Evolutionary conservation across 2,797 vertebrate species (phyloP).

Genomic region (Neopelma chrysocephalum): DNA sequence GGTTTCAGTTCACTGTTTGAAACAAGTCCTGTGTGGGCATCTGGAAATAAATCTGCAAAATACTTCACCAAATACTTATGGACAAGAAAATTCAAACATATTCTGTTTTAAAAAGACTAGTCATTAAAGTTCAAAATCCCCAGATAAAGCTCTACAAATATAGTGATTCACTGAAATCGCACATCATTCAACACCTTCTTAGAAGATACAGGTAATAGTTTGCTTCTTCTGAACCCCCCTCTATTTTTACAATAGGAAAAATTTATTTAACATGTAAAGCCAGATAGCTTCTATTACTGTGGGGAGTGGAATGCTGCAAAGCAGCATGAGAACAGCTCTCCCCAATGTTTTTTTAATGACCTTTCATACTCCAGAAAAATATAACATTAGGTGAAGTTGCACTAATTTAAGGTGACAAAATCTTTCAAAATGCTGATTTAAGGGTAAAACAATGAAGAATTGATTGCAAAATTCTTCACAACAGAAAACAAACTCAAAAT

Average conservation of each 20-base stretch:
- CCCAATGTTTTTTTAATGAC: not conserved
- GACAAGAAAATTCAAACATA: not conserved
- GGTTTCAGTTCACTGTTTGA: conserved; percentile 29
- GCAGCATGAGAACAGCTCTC: not conserved
- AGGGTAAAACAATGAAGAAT: not conserved
- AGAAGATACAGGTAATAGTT: not conserved
- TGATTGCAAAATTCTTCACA: not conserved
- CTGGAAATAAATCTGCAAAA: not conserved
- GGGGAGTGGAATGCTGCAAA: not conserved
- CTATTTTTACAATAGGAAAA: not conserved
- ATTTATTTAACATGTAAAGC: not conserved
- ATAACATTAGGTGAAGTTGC: not conserved
- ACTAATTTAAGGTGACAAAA: not conserved
- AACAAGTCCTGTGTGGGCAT: not conserved
- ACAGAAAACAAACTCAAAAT: not conserved
- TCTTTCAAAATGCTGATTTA: not conserved
- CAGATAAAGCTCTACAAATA: not conserved
- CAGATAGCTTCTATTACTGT: not conserved
- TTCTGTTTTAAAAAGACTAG: not conserved
- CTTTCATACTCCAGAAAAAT: not conserved
- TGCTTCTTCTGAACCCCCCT: not conserved
- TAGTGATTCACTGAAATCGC: not conserved
- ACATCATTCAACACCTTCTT: not conserved
- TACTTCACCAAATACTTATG: not conserved
- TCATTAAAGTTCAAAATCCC: not conserved